Conservation (phyloP, 2,797 vertebrate genomes). For the Eleutherodactylus coqui region DNA sequence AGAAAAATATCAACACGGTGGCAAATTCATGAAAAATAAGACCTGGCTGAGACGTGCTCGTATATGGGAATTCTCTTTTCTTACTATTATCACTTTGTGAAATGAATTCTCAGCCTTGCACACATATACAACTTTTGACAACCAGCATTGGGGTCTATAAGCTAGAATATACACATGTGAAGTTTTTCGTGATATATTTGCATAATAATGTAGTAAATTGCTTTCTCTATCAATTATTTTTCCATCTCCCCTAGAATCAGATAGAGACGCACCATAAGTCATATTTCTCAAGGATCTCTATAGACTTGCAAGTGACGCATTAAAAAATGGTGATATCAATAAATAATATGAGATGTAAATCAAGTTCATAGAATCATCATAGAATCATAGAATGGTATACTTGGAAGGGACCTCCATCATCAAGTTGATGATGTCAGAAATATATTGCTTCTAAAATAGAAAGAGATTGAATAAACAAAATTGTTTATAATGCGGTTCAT, state of each 20-base stretch:
- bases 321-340: background rate
- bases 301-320: background rate
- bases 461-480: slow-evolving; percentile 6
- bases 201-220: slow-evolving; percentile 31
- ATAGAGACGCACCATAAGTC: background rate
- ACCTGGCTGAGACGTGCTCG: background rate
- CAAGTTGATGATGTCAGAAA: background rate
- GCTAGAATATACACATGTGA: background rate
- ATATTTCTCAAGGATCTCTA: background rate
- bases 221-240: slow-evolving; percentile 12
- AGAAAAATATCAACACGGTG: slow-evolving; percentile 20
- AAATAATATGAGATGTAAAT: slow-evolving; percentile 30
- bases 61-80: slow-evolving; percentile 5
- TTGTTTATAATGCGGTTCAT: background rate
- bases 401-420: too few species aligned
- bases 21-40: slow-evolving; percentile 4
- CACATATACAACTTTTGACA: background rate
- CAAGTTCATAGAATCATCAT: too few species aligned
- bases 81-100: slow-evolving; percentile 24
- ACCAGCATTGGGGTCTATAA: background rate
- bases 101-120: slow-evolving; percentile 4
- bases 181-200: slow-evolving; percentile 9
- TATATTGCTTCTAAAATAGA: background rate
- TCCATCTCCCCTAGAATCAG: background rate
- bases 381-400: too few species aligned